Base-by-base conservation (phyloP, 2,113 vertebrate genomes). In the Petrocephalus zakoni region DNA sequence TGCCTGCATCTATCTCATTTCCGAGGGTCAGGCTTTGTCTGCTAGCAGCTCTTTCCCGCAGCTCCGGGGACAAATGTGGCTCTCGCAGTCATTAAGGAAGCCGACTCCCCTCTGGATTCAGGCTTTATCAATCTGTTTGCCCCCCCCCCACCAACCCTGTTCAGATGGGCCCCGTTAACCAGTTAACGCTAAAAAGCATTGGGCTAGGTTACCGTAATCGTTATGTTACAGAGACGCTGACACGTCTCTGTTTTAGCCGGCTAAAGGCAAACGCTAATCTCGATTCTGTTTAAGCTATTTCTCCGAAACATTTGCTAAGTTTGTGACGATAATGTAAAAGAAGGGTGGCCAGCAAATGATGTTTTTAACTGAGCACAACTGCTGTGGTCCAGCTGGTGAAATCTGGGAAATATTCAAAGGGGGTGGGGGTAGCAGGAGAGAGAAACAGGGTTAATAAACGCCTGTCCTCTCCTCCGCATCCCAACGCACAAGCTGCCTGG, bases 1-100 rank as follows among this genome's bases (percentile, higher is more conserved):
- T 91, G 94, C 92, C 91, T 92, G 94, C 90, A 93, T 94, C 94
- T 93, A 93, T 92, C 91, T 93, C 94, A 96, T 94, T 94, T 95
- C 91, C 94, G 94, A 92, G 93, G 96, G 95, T 96, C 96, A 96
- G 94, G 93, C 93, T 91, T 91, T 87, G 90, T 86, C 88, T 91
- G 90, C 92, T 90, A 90, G 92, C 88, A 87, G 92, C 90, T 89
- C 89, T 91, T 87, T 46, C 25, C 89, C 90, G 88, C 91, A 92
- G 93, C 93, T 92, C 95, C 61, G 92, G 92, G 95, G 95, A 97
- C 96, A 95, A 95, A 96, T 90, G 86, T 64, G 72, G 89, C 81
- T 88, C 90, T 88, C 88, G 42, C 87, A 51, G 49, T 90, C 90
- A 91, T 92, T 90, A 90, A 72, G 53, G 75, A 52, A 87, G 85